Base-by-base conservation (phyloP, 1,140 invertebrate species). In the Wasmannia auropunctata region DNA sequence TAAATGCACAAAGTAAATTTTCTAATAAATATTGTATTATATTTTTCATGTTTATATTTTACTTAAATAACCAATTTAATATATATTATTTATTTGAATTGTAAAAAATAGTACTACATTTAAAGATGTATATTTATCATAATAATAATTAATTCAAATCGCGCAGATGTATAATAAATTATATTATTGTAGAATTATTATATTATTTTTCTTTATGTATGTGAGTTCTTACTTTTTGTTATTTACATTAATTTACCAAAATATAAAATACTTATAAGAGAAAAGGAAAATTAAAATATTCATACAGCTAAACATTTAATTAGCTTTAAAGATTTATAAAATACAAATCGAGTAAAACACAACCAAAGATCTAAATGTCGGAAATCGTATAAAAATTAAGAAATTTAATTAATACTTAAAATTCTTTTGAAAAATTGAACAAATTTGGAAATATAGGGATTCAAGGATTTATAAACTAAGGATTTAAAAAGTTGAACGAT, bases 81-180 rank as follows among this genome's bases (percentile, higher is more conserved):
- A 70, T 14, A 11, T 72, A 25, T 81, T 58, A 83, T 83, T 83
- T 83, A 83, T 83, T 80, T 72, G n/a, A 8, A 22, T 63, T 49
- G 0, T n/a, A 40, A 69, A 54, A 49, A 28, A n/a, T 43, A 37
- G 5, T 75, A 4, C 5, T 31, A 11, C 5, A n/a, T 74, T 75
- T 56, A 75, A 16, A 74, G 8, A 14, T 49, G 19, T 60, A 22
- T 76, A 60, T 76, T 31, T 79, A 19, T 0, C 2, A 22, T 22
- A 49, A 79, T 22, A 49, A 49, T 65, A 51, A n/a, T 25, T 28
- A 40, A 31, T 46, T 79, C 8, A 67, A 8, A 37, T 37, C 16
- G 10, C 0, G 31, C 2, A 46, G 7, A 79, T 79, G 22, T 16
- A 16, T 72, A 81, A 5, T 7, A 70, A 72, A 40, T 40, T 40